These are phyloP conservation scores for Eubasilissa regina DNA, from an alignment of 1,140 invertebrate genomes.

Conservation along the genomic window DNA sequence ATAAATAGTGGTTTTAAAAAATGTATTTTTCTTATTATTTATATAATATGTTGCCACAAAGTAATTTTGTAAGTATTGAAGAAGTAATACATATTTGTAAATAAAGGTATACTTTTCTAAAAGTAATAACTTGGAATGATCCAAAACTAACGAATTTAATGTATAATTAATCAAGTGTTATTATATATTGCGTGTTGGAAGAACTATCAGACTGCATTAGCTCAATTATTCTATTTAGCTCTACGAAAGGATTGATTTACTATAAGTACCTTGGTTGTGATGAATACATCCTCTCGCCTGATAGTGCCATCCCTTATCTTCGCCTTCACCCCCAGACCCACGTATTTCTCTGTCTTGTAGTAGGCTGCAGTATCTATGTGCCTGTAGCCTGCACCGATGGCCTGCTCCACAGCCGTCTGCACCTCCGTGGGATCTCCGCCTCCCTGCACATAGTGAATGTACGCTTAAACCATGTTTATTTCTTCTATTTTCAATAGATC, in stretches of 20 bases:
- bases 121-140: too few species aligned
- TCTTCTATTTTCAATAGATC: not conserved
- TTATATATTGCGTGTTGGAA: too few species aligned
- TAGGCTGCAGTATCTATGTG: conserved; percentile 91
- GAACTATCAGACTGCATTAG: not conserved
- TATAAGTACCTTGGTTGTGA: conserved; percentile 81
- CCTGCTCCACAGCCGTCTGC: conserved; percentile 64
- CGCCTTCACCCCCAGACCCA: conserved; percentile 82
- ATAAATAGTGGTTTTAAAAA: too few species aligned
- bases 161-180: not conserved
- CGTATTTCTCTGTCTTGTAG: conserved; percentile 89
- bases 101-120: too few species aligned
- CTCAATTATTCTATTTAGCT: too few species aligned
- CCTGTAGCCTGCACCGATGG: conserved; percentile 89
- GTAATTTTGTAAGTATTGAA: too few species aligned
- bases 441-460: too few species aligned
- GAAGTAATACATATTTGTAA: too few species aligned
- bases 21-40: too few species aligned
- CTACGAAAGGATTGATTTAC: not conserved
- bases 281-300: conserved; percentile 90
- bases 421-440: conserved; percentile 49
- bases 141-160: not conserved
- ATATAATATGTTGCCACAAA: too few species aligned
- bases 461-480: not conserved
- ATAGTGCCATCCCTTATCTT: conserved; percentile 84